Evolutionary conservation across 1,140 invertebrate genomes (phyloP).

Genomic region (Holotrichia oblita): DNA sequence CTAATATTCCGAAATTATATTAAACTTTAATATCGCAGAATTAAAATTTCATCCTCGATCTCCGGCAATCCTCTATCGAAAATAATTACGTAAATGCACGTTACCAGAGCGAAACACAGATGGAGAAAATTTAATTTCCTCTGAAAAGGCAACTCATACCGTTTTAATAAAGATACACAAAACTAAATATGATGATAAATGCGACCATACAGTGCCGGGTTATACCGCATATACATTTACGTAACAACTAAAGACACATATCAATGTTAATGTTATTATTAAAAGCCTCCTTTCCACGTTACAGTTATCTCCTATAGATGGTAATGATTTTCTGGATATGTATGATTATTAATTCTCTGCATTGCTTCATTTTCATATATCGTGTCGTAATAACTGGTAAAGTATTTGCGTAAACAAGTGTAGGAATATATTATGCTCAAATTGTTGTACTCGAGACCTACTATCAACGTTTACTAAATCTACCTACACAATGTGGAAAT

Average conservation of each 20-base stretch:
- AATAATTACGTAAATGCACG: background rate
- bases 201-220: background rate
- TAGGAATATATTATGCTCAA: conserved; percentile 7
- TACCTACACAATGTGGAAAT: background rate
- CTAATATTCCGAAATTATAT: background rate
- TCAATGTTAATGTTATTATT: conserved; percentile 26
- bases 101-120: background rate
- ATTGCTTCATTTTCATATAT: background rate
- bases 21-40: background rate
- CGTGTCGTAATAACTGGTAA: background rate
- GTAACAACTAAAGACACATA: background rate
- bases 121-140: conserved; percentile 27
- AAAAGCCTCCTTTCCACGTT: background rate
- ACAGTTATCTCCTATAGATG: conserved; percentile 5
- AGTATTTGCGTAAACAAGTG: background rate
- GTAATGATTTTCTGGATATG: background rate
- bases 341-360: conserved; percentile 29
- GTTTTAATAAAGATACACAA: conserved; percentile 30
- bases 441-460: background rate
- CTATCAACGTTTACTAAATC: background rate
- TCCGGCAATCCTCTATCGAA: conserved; percentile 4
- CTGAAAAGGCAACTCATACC: background rate
- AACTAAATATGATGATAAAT: conserved; percentile 28
- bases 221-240: background rate
- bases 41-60: background rate